These are phyloP conservation scores for Choloepus hoffmanni DNA, from an alignment of 2,113 vertebrate species.

Conservation along the genomic window DNA sequence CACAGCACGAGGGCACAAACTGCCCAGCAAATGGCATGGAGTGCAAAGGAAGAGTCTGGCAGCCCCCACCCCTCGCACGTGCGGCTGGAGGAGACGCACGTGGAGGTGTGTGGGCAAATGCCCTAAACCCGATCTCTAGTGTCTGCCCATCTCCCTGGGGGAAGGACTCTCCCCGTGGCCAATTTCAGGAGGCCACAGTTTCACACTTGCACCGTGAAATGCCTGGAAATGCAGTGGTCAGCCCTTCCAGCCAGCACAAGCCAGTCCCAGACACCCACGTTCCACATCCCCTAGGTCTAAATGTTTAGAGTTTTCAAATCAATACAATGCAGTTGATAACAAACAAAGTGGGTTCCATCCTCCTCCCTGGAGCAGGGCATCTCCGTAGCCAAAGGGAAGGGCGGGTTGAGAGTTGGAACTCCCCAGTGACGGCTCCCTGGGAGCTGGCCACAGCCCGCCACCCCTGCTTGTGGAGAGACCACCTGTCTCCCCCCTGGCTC, in stretches of 20 bases:
- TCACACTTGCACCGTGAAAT: not conserved
- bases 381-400: not conserved
- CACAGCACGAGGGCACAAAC: not conserved
- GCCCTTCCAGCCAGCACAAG: not conserved
- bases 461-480: too few species aligned
- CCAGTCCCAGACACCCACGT: accelerated
- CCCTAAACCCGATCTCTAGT: accelerated
- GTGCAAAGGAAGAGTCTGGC: accelerated
- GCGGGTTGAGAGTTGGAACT: not conserved
- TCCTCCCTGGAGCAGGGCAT: not conserved
- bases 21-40: not conserved
- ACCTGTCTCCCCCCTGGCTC: not conserved
- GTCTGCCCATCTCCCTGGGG: too few species aligned
- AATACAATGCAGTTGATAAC: not conserved
- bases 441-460: accelerated
- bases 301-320: not conserved
- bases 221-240: too few species aligned
- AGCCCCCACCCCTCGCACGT: too few species aligned
- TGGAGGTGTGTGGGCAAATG: too few species aligned
- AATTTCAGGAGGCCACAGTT: too few species aligned
- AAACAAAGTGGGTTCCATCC: not conserved
- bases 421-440: accelerated
- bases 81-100: too few species aligned
- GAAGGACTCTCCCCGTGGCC: too few species aligned
- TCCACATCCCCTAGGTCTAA: accelerated